Percentiles rank a stretch among this genome's conserved stretches.
Evolutionary conservation across 2,888 invertebrate genomes (phyloP).

Genomic region (Leptothorax acervorum): DNA sequence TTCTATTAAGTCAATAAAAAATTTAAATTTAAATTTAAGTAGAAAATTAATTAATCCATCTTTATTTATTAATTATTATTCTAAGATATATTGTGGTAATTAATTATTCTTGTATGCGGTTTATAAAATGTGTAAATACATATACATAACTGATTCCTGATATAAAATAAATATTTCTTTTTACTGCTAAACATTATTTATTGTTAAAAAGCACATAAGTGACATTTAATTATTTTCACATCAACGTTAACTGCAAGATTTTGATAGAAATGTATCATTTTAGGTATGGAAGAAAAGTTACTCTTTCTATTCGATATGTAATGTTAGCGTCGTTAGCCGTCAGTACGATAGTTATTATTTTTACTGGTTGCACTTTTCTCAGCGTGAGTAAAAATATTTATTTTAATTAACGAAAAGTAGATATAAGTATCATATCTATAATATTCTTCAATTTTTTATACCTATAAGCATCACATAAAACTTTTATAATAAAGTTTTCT

Average conservation of each 20-base stretch:
- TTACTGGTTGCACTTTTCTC: constrained; percentile 42
- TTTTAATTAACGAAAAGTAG: neutral
- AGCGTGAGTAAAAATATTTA: constrained; percentile 24
- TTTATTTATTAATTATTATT: neutral
- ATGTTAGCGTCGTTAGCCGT: constrained; percentile 6
- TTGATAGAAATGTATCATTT: neutral
- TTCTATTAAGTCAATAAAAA: neutral
- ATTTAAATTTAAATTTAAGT: neutral
- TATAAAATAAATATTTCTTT: neutral
- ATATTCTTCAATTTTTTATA: neutral
- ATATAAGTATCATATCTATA: neutral
- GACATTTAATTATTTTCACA: neutral
- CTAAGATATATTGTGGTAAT: neutral
- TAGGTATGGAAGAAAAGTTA: constrained; percentile 30
- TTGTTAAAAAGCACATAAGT: neutral
- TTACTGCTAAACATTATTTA: constrained; percentile 1
- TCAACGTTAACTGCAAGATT: neutral
- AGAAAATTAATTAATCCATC: neutral
- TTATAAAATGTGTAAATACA: neutral
- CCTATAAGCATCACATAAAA: neutral
- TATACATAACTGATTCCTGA: neutral
- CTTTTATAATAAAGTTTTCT: neutral
- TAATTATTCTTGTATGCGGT: neutral
- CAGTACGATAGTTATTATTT: constrained; percentile 36
- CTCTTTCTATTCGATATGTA: constrained; percentile 35